Evolutionary conservation across 2,113 vertebrate genomes (phyloP).

Genomic region (Sclerurus mexicanus): DNA sequence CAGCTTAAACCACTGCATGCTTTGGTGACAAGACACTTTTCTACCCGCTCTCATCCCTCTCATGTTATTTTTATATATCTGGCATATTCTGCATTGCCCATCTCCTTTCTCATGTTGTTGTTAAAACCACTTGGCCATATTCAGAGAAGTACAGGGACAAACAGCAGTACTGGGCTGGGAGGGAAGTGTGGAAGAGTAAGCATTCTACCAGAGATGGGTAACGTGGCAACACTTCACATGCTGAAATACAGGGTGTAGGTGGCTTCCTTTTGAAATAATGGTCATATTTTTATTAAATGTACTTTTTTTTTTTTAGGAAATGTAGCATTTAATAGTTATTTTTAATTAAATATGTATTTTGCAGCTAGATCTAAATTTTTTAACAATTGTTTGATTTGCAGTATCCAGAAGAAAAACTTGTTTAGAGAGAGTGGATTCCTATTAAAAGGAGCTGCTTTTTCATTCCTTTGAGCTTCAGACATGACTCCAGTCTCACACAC

Average conservation of each 20-base stretch:
- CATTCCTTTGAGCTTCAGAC: not conserved
- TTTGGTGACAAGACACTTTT: not conserved
- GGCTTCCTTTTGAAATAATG: not conserved
- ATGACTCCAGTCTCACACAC: not conserved
- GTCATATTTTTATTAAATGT: not conserved
- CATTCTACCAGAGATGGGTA: not conserved
- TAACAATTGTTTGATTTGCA: not conserved
- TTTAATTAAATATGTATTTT: not conserved
- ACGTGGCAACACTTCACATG: accelerated
- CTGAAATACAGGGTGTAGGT: not conserved
- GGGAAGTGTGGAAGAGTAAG: not conserved
- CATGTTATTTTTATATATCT: not conserved
- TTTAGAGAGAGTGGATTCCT: not conserved
- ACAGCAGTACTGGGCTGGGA: accelerated
- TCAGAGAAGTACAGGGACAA: not conserved
- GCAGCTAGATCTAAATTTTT: not conserved
- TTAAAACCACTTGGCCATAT: not conserved
- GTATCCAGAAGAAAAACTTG: not conserved
- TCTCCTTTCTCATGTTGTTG: not conserved
- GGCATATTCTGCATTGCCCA: not conserved
- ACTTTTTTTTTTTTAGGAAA: not conserved
- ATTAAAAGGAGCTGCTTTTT: not conserved
- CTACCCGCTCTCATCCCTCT: not conserved
- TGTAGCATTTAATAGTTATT: not conserved
- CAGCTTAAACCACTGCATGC: not conserved